Percentiles rank a stretch among this genome's conserved stretches.
Conservation (phyloP, 1,140 invertebrate genomes). For the Nasonia vitripennis region DNA sequence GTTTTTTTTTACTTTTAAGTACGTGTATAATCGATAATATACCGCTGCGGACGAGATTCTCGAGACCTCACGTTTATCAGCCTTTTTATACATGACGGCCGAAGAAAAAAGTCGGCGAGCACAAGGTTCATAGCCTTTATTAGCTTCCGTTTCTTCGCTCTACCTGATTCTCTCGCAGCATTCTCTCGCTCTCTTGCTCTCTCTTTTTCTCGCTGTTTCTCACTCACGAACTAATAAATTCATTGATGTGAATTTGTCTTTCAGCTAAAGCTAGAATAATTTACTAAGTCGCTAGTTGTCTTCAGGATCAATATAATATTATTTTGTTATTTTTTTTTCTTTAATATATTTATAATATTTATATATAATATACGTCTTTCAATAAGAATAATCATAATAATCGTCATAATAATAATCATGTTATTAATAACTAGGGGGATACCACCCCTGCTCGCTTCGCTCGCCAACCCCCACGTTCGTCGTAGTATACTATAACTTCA, state of each 20-base stretch:
- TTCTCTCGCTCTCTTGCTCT: not conserved
- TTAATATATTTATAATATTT: constrained; percentile 62
- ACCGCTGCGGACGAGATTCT: constrained; percentile 13
- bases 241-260: constrained; percentile 58
- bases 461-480: no score
- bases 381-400: constrained; percentile 59
- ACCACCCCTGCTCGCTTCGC: no score
- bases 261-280: constrained; percentile 70
- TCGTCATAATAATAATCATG: constrained; percentile 44
- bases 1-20: not conserved
- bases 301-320: constrained; percentile 65
- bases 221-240: constrained; percentile 57
- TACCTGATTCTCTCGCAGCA: not conserved
- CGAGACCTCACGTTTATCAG: not conserved
- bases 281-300: constrained; percentile 67
- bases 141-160: no score
- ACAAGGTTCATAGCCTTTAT: constrained; percentile 2
- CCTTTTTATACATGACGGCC: not conserved
- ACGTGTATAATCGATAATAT: not conserved
- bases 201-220: not conserved
- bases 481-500: no score
- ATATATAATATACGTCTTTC: constrained; percentile 63
- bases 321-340: constrained; percentile 58
- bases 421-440: constrained; percentile 52
- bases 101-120: constrained; percentile 12